Conservation (phyloP, 2,113 vertebrate species). For the Sander vitreus region DNA sequence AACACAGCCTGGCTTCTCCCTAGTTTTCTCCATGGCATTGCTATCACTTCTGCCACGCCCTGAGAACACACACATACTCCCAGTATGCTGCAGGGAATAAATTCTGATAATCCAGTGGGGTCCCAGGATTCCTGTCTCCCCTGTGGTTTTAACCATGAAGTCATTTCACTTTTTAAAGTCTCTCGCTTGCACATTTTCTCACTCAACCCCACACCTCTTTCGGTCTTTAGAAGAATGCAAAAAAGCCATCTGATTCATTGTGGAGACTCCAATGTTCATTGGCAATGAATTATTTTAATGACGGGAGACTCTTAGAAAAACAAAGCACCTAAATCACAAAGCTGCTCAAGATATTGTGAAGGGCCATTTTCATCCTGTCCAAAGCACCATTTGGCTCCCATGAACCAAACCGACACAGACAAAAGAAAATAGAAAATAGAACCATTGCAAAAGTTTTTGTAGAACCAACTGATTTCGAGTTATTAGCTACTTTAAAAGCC, state of each 20-base stretch:
- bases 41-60: conserved; percentile 61
- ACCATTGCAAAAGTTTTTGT: conserved; percentile 23
- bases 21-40: conserved; percentile 68
- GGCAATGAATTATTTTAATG: conserved; percentile 88
- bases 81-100: conserved; percentile 87
- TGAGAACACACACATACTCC: conserved; percentile 57
- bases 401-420: conserved; percentile 51
- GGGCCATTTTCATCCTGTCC: conserved; percentile 63
- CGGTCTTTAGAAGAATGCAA: conserved; percentile 72
- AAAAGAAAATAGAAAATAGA: conserved; percentile 54
- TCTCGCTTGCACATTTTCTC: conserved; percentile 73
- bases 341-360: conserved; percentile 71
- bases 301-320: conserved; percentile 80
- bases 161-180: conserved; percentile 81
- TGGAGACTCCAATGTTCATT: conserved; percentile 81
- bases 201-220: conserved; percentile 80
- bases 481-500: conserved; percentile 1
- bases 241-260: conserved; percentile 87
- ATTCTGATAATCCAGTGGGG: conserved; percentile 86
- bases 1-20: conserved; percentile 77
- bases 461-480: conserved; percentile 16
- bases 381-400: conserved; percentile 66
- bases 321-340: conserved; percentile 86
- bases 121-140: conserved; percentile 81
- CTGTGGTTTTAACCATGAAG: conserved; percentile 86